A percentile compares a stretch with the other conserved stretches of the same genome.
Conservation (phyloP, 2,113 vertebrate genomes). For the Camarhynchus parvulus region DNA sequence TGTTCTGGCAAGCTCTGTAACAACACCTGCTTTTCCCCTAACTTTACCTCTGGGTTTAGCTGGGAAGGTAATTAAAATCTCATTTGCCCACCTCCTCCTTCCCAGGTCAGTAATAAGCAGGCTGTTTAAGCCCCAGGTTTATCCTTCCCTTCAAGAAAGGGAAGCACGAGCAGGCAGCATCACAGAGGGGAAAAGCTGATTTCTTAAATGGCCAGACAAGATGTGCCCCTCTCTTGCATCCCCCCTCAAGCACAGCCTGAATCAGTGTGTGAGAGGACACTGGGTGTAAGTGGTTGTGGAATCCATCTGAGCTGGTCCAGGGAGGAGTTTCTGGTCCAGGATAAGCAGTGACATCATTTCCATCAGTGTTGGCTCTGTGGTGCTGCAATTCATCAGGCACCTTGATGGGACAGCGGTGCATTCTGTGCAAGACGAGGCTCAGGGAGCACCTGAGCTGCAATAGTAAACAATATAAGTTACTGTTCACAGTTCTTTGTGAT, state of each 20-base stretch:
- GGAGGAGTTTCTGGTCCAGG: background rate
- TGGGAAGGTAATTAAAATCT: background rate
- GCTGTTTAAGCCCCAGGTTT: background rate
- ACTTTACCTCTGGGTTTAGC: background rate
- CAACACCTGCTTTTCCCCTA: background rate
- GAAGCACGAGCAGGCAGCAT: accelerated
- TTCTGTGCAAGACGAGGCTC: background rate
- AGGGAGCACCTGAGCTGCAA: background rate
- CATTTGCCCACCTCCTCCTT: background rate
- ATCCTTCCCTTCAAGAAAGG: background rate
- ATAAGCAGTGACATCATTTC: background rate
- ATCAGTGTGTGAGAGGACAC: accelerated
- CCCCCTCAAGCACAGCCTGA: background rate
- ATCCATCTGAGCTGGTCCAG: background rate
- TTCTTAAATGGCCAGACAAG: background rate
- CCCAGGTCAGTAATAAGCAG: background rate
- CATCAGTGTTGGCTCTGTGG: background rate
- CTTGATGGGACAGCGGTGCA: background rate
- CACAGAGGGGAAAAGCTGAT: accelerated
- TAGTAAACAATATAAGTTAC: background rate
- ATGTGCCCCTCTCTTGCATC: background rate
- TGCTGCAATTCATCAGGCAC: background rate
- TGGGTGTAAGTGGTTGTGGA: background rate
- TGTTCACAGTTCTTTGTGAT: background rate
- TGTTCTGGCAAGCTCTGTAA: background rate